phyloP scores from a whole-genome alignment of 2,888 invertebrate species.

The Isoperla grammatica region DNA sequence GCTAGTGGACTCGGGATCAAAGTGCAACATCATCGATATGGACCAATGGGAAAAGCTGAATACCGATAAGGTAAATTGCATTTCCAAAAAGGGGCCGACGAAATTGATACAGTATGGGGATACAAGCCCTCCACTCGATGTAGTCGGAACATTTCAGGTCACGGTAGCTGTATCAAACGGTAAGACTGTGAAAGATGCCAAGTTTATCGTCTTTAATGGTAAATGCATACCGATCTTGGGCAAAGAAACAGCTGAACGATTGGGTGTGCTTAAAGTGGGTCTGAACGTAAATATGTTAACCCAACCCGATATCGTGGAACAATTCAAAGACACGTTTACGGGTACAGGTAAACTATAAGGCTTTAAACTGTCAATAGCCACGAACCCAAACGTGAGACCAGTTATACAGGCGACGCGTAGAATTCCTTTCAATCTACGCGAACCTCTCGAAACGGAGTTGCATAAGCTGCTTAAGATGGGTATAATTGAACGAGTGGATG shows the following conservation, averaged over 20 bases:
- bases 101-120: background rate
- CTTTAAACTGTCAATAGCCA: background rate
- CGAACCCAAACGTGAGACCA: background rate
- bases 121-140: background rate
- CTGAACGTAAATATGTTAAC: background rate
- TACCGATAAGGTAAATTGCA: background rate
- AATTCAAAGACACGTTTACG: background rate
- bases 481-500: conserved; percentile 24
- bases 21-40: conserved; percentile 16
- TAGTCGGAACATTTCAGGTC: conserved; percentile 14
- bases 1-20: conserved; percentile 19
- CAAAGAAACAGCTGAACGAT: conserved; percentile 9
- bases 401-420: background rate
- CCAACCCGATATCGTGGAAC: no score
- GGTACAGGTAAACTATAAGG: background rate
- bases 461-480: conserved; percentile 19
- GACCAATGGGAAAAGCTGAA: conserved; percentile 14
- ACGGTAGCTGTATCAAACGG: background rate
- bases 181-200: background rate
- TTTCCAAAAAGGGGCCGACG: background rate
- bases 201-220: conserved; percentile 15
- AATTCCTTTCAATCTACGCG: conserved; percentile 16
- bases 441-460: conserved; percentile 33
- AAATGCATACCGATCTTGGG: conserved; percentile 14
- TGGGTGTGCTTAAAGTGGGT: conserved; percentile 18